Evolutionary conservation across 2,888 invertebrate species (phyloP), one percentile per base, ranked within the genome.

Genomic region (Pecten maximus): DNA sequence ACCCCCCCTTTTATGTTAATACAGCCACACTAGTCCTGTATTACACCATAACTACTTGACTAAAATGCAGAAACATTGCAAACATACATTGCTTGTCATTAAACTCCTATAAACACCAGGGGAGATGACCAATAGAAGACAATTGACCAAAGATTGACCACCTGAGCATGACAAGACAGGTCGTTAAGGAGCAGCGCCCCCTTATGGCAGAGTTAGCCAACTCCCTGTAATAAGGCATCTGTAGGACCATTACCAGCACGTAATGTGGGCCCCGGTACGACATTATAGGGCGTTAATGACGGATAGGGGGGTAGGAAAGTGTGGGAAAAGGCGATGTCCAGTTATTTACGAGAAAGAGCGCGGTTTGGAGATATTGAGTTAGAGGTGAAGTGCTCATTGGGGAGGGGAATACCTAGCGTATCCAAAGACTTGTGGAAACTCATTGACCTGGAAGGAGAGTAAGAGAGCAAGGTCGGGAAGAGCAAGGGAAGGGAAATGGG

Each of bases 61-160:
- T 74, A 74, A 74, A 74, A 74, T 74, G 74, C 74, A 74, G 74
- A 74, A 74, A 74, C 74, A 74, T 28, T 74, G 74, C 74, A 74
- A 74, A 74, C 74, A 15, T 28, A 74, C 74, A 2, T 10, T 74
- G 74, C 35, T 8, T 74, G 74, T 74, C 74, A 74, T 74, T 74
- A 74, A 74, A 74, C 74, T 28, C 74, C 74, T 28, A 74, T 74
- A 74, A 28, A 74, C 2, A 74, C 23, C 35, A 74, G 4, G n/a
- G 44, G 74, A 35, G 74, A 74, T 74, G 74, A 74, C 28, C 74
- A 35, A 28, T 35, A 35, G 8, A 54, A 54, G 74, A 35, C 19
- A 74, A 74, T 74, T 74, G 74, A 74, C 74, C 74, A 74, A 35
- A 74, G 10, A 74, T 74, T 74, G 74, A 74, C 74, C 74, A 35